phyloP scores from a whole-genome alignment of 2,888 invertebrate genomes.

The Xestoiulus laeticollis region DNA sequence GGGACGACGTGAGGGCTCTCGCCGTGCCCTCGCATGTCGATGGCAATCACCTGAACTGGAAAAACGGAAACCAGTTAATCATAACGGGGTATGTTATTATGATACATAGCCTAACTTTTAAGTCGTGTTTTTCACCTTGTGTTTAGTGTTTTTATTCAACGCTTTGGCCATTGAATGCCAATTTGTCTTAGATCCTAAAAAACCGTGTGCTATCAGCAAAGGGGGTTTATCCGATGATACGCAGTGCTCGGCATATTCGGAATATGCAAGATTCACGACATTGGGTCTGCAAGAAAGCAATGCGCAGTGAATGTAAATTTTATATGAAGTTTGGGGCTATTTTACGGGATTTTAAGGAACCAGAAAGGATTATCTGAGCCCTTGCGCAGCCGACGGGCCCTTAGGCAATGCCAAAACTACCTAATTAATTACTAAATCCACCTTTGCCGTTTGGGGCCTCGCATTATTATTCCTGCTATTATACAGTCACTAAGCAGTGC shows the following conservation, averaged over 20 bases:
- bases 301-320: not conserved
- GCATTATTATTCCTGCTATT: too few relatives aligned
- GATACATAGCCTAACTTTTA: not conserved
- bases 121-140: conserved; percentile 67
- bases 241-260: conserved; percentile 3
- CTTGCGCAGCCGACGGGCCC: too few relatives aligned
- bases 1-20: conserved; percentile 83
- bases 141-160: conserved; percentile 72
- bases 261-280: conserved; percentile 13
- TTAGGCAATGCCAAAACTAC: too few relatives aligned
- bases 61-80: not conserved
- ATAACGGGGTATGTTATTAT: not conserved
- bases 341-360: too few relatives aligned
- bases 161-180: conserved; percentile 84
- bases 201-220: conserved; percentile 85
- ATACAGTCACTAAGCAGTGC: too few relatives aligned
- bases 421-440: too few relatives aligned
- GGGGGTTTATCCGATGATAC: conserved; percentile 65
- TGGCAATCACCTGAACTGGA: conserved; percentile 73
- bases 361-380: too few relatives aligned
- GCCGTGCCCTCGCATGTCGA: conserved; percentile 95
- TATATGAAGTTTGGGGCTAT: not conserved
- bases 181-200: conserved; percentile 86
- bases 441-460: too few relatives aligned
- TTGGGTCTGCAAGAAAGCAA: not conserved